Conservation (phyloP, 92 coral and sea anemone genomes). For the Actinernus sp. region DNA sequence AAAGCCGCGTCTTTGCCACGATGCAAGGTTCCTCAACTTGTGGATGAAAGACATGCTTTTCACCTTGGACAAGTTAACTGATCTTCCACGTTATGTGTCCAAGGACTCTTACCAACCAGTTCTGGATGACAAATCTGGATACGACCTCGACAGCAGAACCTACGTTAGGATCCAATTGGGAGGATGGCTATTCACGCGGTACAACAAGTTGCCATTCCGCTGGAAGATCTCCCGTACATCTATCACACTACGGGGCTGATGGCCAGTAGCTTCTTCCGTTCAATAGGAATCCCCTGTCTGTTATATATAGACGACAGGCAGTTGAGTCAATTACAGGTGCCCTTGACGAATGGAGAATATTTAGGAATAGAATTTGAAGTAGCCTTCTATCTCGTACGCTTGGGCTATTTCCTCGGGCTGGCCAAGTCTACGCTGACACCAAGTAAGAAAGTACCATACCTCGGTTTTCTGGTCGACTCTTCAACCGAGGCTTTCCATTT, state of each 20-base stretch:
- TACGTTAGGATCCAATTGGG: conserved; percentile 59
- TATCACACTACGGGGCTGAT: conserved; percentile 60
- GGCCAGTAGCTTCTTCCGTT: conserved; percentile 36
- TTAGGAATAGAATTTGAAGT: conserved; percentile 4
- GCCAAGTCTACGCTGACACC: conserved; percentile 24
- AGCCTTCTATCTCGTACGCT: conserved; percentile 25
- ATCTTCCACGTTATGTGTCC: conserved; percentile 37
- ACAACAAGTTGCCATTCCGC: conserved; percentile 46
- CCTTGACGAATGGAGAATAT: conserved; percentile 24
- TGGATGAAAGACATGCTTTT: conserved; percentile 53
- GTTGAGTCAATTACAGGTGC: conserved; percentile 36
- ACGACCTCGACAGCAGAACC: conserved; percentile 47
- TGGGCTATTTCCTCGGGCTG: conserved; percentile 46
- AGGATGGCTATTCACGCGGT: conserved; percentile 51
- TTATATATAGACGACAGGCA: conserved; percentile 45
- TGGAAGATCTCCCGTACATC: conserved; percentile 42
- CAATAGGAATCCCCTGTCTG: conserved; percentile 43
- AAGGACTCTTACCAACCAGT: conserved; percentile 28
- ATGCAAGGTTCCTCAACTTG: conserved; percentile 15
- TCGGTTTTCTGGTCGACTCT: conserved; percentile 48
- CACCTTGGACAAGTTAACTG: conserved; percentile 24
- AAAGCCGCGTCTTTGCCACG: conserved; percentile 38
- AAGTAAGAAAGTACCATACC: conserved; percentile 18
- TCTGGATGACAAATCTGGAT: conserved; percentile 57
- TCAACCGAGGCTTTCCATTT: conserved; percentile 23